These are phyloP conservation scores for Proales similis DNA, from an alignment of 1,140 invertebrate species.

Conservation along the genomic window DNA sequence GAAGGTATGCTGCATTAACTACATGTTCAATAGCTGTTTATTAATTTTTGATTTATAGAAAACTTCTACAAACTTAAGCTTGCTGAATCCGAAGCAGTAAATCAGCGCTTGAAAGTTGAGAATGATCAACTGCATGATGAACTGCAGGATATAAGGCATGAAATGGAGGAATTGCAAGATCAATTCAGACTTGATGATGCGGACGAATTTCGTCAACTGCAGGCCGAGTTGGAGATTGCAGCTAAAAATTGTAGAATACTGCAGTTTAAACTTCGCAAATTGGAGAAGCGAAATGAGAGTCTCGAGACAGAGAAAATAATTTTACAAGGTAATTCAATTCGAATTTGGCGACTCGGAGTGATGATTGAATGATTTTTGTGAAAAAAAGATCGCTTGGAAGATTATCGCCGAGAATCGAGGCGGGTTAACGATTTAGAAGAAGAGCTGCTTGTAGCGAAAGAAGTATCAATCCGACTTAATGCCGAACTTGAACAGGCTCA, in stretches of 20 bases:
- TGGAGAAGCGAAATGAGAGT: slow-evolving; percentile 79
- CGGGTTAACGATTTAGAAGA: slow-evolving; percentile 37
- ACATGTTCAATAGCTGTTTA: too few species aligned
- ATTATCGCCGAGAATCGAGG: slow-evolving; percentile 21
- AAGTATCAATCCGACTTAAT: slow-evolving; percentile 36
- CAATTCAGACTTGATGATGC: slow-evolving; percentile 89
- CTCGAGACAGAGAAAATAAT: slow-evolving; percentile 67
- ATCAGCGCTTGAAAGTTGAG: slow-evolving; percentile 15
- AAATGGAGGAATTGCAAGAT: slow-evolving; percentile 96
- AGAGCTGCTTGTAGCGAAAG: slow-evolving; percentile 38
- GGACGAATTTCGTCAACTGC: slow-evolving; percentile 79
- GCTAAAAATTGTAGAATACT: slow-evolving; percentile 96
- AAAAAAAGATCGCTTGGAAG: slow-evolving; percentile 14
- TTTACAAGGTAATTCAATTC: slow-evolving; percentile 9
- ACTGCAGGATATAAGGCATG: slow-evolving; percentile 56
- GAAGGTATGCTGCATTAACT: too few species aligned
- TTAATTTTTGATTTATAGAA: too few species aligned
- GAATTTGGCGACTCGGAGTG: background rate
- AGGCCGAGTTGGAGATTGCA: slow-evolving; percentile 50
- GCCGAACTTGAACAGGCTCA: slow-evolving; percentile 31
- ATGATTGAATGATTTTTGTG: background rate
- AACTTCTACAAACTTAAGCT: too few species aligned
- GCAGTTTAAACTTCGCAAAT: slow-evolving; percentile 93
- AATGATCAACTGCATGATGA: slow-evolving; percentile 33
- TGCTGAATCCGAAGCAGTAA: slow-evolving; percentile 7